phyloP scores from a whole-genome alignment of 2,113 vertebrate genomes.

The Hyperopisus bebe region DNA sequence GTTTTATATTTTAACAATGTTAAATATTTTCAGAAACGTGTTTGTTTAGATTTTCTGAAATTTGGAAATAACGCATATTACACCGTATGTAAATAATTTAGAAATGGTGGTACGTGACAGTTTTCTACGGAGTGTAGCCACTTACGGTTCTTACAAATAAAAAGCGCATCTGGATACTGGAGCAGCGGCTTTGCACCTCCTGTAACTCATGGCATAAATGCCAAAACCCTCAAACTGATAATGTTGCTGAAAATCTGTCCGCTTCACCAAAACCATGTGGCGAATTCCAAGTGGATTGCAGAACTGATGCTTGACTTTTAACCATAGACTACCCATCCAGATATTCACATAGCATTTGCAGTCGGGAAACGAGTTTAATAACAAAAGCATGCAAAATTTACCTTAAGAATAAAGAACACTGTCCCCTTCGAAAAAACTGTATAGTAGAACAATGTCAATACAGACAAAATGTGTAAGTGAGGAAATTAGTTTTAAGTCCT shows the following conservation, averaged over 20 bases:
- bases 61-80: not conserved
- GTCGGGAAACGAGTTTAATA: not conserved
- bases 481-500: not conserved
- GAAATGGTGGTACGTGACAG: not conserved
- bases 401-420: not conserved
- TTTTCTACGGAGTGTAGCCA: not conserved
- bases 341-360: not conserved
- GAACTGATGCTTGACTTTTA: not conserved
- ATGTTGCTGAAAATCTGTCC: not conserved
- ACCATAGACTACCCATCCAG: not conserved
- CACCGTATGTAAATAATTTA: not conserved
- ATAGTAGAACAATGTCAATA: not conserved
- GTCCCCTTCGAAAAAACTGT: not conserved
- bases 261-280: not conserved
- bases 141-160: not conserved
- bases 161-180: not conserved
- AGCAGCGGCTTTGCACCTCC: not conserved
- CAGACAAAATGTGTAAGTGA: not conserved
- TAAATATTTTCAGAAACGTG: not conserved
- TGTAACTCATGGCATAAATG: not conserved
- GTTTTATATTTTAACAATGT: not conserved
- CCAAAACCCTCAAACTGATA: not conserved
- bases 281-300: not conserved
- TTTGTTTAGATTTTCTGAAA: not conserved
- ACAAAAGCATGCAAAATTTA: slow-evolving; percentile 3